Percentiles rank a stretch among this genome's conserved stretches.
Evolutionary conservation across 2,888 invertebrate genomes (phyloP).

Genomic region (Malacosoma neustria): DNA sequence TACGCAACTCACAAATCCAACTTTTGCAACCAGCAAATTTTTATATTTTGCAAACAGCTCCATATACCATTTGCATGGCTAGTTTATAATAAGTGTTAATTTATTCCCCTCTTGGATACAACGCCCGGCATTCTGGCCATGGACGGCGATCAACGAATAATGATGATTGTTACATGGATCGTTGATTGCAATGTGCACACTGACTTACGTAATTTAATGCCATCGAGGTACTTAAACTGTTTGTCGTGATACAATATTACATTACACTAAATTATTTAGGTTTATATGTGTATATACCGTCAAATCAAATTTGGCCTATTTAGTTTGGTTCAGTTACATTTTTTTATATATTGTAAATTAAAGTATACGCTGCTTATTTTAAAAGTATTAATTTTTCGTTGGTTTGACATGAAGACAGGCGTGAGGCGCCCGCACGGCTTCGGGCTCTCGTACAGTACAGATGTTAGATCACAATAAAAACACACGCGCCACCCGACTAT

Average conservation of each 20-base stretch:
- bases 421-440: slow-evolving; percentile 31
- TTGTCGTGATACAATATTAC: slow-evolving; percentile 4
- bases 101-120: slow-evolving; percentile 5
- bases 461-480: slow-evolving; percentile 74
- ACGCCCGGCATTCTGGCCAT: slow-evolving; percentile 4
- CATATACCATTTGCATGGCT: too few relatives aligned
- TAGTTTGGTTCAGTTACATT: too few relatives aligned
- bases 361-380: too few relatives aligned
- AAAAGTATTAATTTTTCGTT: too few relatives aligned
- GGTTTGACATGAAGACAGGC: slow-evolving; percentile 12
- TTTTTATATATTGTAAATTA: too few relatives aligned
- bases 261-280: slow-evolving; percentile 5
- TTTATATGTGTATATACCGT: too few relatives aligned
- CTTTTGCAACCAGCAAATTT: too few relatives aligned
- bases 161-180: slow-evolving; percentile 43
- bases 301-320: too few relatives aligned
- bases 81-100: slow-evolving; percentile 6
- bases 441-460: slow-evolving; percentile 47
- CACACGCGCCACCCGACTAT: slow-evolving; percentile 68
- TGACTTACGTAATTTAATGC: slow-evolving; percentile 43
- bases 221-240: slow-evolving; percentile 12
- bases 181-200: slow-evolving; percentile 38
- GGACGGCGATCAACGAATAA: slow-evolving; percentile 28
- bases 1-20: too few relatives aligned
- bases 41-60: too few relatives aligned